Evolutionary conservation across 2,113 vertebrate species (phyloP), one percentile per base, ranked within the genome.

Genomic region (Brachyistius frenatus): DNA sequence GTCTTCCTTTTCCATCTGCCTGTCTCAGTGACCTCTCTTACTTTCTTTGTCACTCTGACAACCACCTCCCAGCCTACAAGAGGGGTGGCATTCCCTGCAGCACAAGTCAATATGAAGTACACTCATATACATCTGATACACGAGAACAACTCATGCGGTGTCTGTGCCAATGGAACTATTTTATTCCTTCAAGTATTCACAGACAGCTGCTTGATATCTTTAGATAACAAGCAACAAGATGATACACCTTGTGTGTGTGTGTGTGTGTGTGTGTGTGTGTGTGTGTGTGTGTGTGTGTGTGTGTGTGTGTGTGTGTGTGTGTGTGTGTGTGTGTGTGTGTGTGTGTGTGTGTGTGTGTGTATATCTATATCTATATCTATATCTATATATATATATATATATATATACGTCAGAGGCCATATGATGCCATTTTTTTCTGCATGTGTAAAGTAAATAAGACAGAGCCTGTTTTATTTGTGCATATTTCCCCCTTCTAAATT

Each of bases 1-100:
- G 95, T 93, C 95, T 94, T 95, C 93, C 85, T 77, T 84, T 94
- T 53, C 76, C 79, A 73, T 95, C 80, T 93, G 94, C 94, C 92
- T 81, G 91, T 93, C 94, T 94, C 95, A 89, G 89, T 94, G 94
- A 95, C 94, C 95, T 90, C 67, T 69, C 66, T 73, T 32, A 50
- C 62, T 61, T 53, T 57, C 53, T 65, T 44, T 52, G 3, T 71
- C 68, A 41, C 76, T 58, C 79, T 77, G 77, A 70, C 76, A 74
- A 68, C 72, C 71, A 72, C 84, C 71, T 68, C 50, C 76, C 64
- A 30, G 52, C 68, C 61, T 31, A 95, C 95, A 90, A 95, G 94
- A 96, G 96, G 96, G 96, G 97, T 96, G 97, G 96, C 96, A 96
- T 96, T 93, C 95, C 93, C 93, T 94, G 67, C 93, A 93, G 93